Conservation (phyloP, 2,113 vertebrate species). For the Proteles cristata region DNA sequence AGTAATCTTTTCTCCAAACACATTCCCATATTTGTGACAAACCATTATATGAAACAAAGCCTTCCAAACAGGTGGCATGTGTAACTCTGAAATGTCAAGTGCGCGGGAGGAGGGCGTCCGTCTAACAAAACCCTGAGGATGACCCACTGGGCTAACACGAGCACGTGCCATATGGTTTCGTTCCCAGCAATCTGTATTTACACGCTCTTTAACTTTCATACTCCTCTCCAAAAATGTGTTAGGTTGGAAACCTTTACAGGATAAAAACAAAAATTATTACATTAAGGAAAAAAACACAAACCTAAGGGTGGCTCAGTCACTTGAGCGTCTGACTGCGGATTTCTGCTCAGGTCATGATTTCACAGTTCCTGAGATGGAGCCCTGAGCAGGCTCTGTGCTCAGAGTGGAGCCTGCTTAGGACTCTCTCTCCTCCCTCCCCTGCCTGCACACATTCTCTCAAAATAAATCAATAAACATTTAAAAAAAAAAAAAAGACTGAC, state of each 20-base stretch:
- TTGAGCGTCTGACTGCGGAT: no score
- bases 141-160: background rate
- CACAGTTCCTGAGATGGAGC: no score
- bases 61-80: background rate
- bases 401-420: no score
- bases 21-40: background rate
- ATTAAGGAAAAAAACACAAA: background rate
- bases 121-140: background rate
- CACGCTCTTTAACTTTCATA: background rate
- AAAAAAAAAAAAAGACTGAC: no score
- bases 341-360: no score
- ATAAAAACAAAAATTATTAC: background rate
- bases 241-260: conserved; percentile 18
- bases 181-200: background rate
- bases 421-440: no score
- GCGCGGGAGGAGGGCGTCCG: background rate
- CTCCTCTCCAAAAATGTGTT: background rate
- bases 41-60: background rate
- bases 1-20: background rate
- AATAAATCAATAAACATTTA: no score
- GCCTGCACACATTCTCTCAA: no score
- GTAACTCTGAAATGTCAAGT: conserved; percentile 38
- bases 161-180: background rate
- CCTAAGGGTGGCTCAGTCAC: no score
- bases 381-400: no score